Percentiles rank a stretch among this genome's conserved stretches.
phyloP scores from a whole-genome alignment of 2,113 vertebrate species.

The Catharus bicknelli region DNA sequence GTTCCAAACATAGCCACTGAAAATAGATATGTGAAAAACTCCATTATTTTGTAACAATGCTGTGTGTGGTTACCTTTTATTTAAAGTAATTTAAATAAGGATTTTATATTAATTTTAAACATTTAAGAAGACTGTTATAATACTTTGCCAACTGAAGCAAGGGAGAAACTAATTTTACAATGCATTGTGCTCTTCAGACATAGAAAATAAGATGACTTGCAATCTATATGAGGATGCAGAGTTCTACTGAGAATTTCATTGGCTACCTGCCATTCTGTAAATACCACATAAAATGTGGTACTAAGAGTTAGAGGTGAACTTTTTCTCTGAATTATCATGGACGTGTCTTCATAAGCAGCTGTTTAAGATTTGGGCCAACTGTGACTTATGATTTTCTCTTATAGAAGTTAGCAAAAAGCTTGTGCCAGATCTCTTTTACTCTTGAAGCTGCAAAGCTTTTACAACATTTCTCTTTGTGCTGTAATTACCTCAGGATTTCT shows the following conservation, averaged over 20 bases:
- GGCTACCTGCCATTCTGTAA: constrained; percentile 46
- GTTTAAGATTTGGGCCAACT: background rate
- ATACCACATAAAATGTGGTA: constrained; percentile 25
- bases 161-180: constrained; percentile 21
- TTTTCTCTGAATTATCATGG: background rate
- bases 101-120: constrained; percentile 21
- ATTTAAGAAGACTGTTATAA: constrained; percentile 5
- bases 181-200: background rate
- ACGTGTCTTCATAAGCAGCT: background rate
- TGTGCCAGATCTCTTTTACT: background rate
- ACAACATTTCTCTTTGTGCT: background rate
- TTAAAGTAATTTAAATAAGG: background rate
- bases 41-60: background rate
- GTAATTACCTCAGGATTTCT: background rate
- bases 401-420: background rate
- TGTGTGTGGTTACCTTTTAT: background rate
- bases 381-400: background rate
- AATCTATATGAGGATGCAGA: background rate
- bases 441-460: background rate
- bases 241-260: constrained; percentile 21
- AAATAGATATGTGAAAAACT: constrained; percentile 9
- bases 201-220: constrained; percentile 14
- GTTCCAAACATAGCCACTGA: background rate
- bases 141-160: background rate
- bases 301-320: constrained; percentile 9